phyloP scores from a whole-genome alignment of 2,888 invertebrate genomes.

The Patella pellucida region DNA sequence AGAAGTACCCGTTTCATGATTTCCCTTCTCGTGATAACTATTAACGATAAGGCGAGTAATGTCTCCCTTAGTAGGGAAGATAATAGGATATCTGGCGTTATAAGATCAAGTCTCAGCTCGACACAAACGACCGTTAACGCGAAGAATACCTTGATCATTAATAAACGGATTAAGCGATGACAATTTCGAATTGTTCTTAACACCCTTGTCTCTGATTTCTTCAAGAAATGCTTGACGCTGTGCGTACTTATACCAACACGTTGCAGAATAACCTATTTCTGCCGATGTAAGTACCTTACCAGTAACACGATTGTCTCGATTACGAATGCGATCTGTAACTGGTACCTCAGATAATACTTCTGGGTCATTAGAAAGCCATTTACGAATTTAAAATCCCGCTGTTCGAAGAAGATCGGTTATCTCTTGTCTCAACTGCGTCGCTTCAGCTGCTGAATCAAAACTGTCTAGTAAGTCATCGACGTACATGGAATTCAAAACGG shows the following conservation, averaged over 20 bases:
- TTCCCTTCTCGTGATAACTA: slow-evolving; percentile 21
- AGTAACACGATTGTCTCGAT: not conserved
- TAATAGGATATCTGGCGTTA: slow-evolving; percentile 28
- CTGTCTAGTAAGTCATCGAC: too few relatives aligned
- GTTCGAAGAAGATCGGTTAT: too few relatives aligned
- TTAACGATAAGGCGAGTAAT: slow-evolving; percentile 28
- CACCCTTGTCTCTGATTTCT: not conserved
- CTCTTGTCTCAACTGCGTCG: too few relatives aligned
- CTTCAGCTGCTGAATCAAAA: too few relatives aligned
- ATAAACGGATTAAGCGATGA: not conserved
- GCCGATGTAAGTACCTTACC: not conserved
- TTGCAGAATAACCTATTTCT: not conserved
- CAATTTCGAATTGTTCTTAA: not conserved
- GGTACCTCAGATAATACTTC: too few relatives aligned
- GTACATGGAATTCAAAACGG: not conserved
- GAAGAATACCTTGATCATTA: not conserved
- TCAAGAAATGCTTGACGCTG: not conserved
- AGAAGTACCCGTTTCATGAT: slow-evolving; percentile 24
- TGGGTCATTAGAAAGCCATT: too few relatives aligned
- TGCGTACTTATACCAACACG: not conserved
- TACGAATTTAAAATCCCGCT: too few relatives aligned
- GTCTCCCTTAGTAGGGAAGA: slow-evolving; percentile 27
- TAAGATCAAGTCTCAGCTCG: slow-evolving; percentile 11
- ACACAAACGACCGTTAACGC: not conserved
- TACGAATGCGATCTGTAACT: not conserved